A percentile compares a stretch with the other conserved stretches of the same genome.
phyloP scores from a whole-genome alignment of 2,113 vertebrate species.

The Clarias macrocephalus region DNA sequence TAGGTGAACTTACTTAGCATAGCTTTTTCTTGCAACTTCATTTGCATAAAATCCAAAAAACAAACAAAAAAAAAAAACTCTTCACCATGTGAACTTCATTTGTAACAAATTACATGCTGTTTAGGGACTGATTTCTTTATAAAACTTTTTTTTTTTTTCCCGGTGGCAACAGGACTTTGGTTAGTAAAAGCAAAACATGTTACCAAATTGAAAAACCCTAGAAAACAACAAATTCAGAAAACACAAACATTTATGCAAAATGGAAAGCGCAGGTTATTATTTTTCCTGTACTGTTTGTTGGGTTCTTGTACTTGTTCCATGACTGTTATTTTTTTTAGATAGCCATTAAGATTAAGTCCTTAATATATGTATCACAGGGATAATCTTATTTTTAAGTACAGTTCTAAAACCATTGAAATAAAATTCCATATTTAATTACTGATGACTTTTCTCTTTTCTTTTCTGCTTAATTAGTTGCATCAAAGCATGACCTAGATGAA shows the following conservation, averaged over 20 bases:
- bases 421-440: neutral
- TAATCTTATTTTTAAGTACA: neutral
- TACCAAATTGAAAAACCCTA: neutral
- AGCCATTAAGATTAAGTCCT: neutral
- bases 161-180: neutral
- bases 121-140: neutral
- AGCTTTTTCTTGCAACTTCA: neutral
- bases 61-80: neutral
- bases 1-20: neutral
- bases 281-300: neutral
- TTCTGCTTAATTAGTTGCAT: neutral
- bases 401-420: neutral
- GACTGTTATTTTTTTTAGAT: neutral
- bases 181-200: neutral
- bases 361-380: neutral
- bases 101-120: constrained; percentile 1
- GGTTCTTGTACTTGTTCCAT: neutral
- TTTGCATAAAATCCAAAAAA: constrained; percentile 15
- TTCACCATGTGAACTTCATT: constrained; percentile 1
- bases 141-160: neutral
- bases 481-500: neutral
- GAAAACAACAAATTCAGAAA: neutral
- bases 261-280: neutral
- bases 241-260: neutral
- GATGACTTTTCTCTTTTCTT: neutral